Evolutionary conservation across 2,888 invertebrate genomes (phyloP), one percentile per base, ranked within the genome.

Genomic region (Imbricaverruca yamaguchii): DNA sequence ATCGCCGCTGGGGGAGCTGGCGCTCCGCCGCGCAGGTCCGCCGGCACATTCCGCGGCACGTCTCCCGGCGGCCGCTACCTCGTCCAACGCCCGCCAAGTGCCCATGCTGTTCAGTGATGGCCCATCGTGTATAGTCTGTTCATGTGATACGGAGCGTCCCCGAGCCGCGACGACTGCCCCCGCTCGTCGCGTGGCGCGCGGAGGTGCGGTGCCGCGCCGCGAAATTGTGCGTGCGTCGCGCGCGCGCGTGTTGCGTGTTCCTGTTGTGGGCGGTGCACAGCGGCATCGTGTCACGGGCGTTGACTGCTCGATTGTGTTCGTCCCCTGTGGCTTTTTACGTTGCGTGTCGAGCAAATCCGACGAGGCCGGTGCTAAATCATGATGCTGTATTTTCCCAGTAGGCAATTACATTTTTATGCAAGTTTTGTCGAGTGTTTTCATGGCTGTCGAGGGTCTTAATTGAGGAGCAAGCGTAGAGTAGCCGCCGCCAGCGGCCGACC

Each of bases 351-450:
- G 4, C 9, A 53, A 8, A 53, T 3, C 6, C 10, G 55, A 21
- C 3, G 55, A 9, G 59, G 15, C 10, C 9, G 11, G 74, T 74
- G 55, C 74, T 74, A 74, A 74, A 74, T 74, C 74, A 74, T 74
- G 74, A 55, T 55, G 18, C 55, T 55, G 74, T 74, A 74, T 74
- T 74, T 74, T 74, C 74, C 18, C 21, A 74, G 74, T 74, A 74
- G 74, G 18, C 74, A 55, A 74, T 74, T 55, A 55, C 74, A 74
- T 74, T 74, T 74, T 53, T 74, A 74, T 74, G 74, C 1, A 55
- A 74, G 9, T 55, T 74, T 3, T 23, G 23, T 12, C 53, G 8
- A 13, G 53, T 55, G 23, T 74, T 55, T 59, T 39, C 39, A 39
- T 39, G 39, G 39, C 39, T 39, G 39, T 39, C 39, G 4, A 39